phyloP scores from a whole-genome alignment of 2,797 vertebrate species.

The Tachyglossus aculeatus region DNA sequence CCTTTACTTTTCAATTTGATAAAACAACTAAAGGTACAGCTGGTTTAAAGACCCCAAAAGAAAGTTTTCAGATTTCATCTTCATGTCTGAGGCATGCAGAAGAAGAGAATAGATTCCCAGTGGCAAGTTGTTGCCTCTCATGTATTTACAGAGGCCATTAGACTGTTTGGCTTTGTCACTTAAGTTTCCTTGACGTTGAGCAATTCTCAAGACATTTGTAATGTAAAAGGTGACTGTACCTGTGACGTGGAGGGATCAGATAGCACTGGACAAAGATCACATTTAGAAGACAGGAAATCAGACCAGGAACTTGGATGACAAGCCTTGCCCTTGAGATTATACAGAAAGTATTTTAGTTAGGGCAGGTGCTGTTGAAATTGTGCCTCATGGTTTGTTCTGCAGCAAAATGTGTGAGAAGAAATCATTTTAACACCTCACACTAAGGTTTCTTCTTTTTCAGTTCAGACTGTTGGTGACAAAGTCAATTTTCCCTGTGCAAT shows the following conservation, averaged over 20 bases:
- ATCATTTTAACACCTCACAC: constrained; percentile 46
- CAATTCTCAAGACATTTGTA: constrained; percentile 20
- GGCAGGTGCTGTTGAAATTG: constrained; percentile 48
- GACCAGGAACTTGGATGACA: constrained; percentile 51
- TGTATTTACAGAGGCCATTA: not conserved
- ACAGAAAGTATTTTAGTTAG: constrained; percentile 36
- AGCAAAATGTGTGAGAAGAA: constrained; percentile 52
- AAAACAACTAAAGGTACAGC: too few relatives aligned
- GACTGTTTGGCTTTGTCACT: not conserved
- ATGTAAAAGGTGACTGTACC: constrained; percentile 41
- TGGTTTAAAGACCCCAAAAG: too few relatives aligned
- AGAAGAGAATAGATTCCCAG: not conserved
- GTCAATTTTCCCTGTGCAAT: constrained; percentile 69
- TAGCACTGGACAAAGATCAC: constrained; percentile 44
- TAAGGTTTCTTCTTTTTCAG: constrained; percentile 43
- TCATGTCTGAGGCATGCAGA: not conserved
- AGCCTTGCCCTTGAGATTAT: constrained; percentile 53
- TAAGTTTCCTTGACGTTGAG: constrained; percentile 1
- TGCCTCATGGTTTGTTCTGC: constrained; percentile 63
- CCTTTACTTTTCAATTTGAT: too few relatives aligned
- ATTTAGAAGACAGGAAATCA: constrained; percentile 63
- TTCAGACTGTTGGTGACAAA: constrained; percentile 59
- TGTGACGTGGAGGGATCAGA: constrained; percentile 45
- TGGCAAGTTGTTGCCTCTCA: not conserved
- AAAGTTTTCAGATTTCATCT: not conserved